Conservation (phyloP, 2,888 invertebrate genomes). For the Ditula angustiorana region DNA sequence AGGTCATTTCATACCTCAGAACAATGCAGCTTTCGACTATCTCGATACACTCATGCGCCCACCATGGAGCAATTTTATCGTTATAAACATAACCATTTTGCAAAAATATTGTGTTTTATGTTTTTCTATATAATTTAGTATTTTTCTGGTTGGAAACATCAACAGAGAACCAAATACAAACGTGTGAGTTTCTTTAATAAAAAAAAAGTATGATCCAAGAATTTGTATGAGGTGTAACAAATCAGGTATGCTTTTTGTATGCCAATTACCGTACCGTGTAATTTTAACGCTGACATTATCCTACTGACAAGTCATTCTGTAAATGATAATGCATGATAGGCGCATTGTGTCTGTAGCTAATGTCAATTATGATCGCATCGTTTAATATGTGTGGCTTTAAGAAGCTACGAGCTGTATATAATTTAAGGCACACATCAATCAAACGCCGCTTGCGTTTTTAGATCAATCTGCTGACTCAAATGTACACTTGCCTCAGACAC, state of each 20-base stretch:
- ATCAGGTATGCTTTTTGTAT: constrained; percentile 14
- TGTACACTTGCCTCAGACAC: too few species aligned
- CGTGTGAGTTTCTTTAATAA: constrained; percentile 5
- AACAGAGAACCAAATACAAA: not conserved
- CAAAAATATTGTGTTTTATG: not conserved
- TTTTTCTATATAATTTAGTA: constrained; percentile 3
- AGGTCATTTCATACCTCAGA: constrained; percentile 31
- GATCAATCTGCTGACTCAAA: too few species aligned
- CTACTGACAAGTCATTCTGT: constrained; percentile 13
- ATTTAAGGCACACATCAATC: constrained; percentile 71
- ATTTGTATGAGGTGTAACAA: constrained; percentile 26
- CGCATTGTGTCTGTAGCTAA: constrained; percentile 23
- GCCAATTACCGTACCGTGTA: constrained; percentile 7
- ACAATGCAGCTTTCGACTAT: constrained; percentile 30
- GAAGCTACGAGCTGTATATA: constrained; percentile 57
- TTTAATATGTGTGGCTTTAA: constrained; percentile 45
- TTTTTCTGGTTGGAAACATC: constrained; percentile 1
- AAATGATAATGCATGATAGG: constrained; percentile 19
- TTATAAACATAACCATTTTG: constrained; percentile 25
- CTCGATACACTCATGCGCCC: constrained; percentile 8
- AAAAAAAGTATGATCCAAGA: constrained; percentile 7
- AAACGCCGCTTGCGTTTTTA: constrained; percentile 51
- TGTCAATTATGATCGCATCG: constrained; percentile 44
- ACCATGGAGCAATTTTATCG: constrained; percentile 30
- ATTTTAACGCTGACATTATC: constrained; percentile 21